Evolutionary conservation across 2,113 vertebrate species (phyloP).

Genomic region (Gasterosteus aculeatus): DNA sequence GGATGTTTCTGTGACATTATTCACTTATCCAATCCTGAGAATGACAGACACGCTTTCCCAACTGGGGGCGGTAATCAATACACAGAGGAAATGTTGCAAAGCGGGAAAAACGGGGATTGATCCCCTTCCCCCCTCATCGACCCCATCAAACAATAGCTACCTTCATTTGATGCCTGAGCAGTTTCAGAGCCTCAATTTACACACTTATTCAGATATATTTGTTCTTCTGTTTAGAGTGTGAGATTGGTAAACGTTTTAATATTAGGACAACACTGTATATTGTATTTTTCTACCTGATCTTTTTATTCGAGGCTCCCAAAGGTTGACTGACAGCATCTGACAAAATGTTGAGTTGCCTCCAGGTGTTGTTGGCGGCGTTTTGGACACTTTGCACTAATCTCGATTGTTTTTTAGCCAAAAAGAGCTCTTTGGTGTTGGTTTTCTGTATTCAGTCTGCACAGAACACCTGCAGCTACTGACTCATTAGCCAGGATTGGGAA

Average conservation of each 20-base stretch:
- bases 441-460: slow-evolving; percentile 10
- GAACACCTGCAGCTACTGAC: slow-evolving; percentile 25
- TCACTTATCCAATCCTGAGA: not conserved
- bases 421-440: slow-evolving; percentile 3
- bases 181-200: slow-evolving; percentile 28
- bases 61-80: slow-evolving; percentile 51
- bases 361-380: slow-evolving; percentile 26
- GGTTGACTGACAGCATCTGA: slow-evolving; percentile 46
- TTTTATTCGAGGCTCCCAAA: slow-evolving; percentile 19
- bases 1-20: slow-evolving; percentile 47
- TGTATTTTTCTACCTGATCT: not conserved
- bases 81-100: slow-evolving; percentile 45
- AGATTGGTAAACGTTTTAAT: slow-evolving; percentile 18
- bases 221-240: slow-evolving; percentile 10
- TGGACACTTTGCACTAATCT: not conserved
- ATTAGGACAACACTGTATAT: slow-evolving; percentile 11
- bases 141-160: not conserved
- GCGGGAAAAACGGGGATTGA: slow-evolving; percentile 22
- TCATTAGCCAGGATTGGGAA: slow-evolving; percentile 17
- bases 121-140: slow-evolving; percentile 2
- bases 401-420: not conserved
- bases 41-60: slow-evolving; percentile 36
- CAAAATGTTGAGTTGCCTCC: slow-evolving; percentile 26
- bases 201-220: slow-evolving; percentile 26
- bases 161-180: slow-evolving; percentile 22